These are phyloP conservation scores for Forbesichthys agassizii DNA, from an alignment of 2,113 vertebrate species.

Conservation along the genomic window DNA sequence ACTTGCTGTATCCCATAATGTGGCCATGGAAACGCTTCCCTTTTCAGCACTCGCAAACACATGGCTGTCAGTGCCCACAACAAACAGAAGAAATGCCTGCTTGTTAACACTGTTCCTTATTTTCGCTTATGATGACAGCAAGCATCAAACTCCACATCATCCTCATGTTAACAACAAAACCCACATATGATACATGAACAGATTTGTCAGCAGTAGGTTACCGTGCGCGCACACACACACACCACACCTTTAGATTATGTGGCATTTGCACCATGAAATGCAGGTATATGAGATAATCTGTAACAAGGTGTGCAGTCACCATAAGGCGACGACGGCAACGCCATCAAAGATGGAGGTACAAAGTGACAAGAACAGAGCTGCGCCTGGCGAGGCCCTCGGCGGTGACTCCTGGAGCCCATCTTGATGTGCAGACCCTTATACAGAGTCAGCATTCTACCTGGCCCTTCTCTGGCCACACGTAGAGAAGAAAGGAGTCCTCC, in stretches of 20 bases:
- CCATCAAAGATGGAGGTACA: constrained; percentile 54
- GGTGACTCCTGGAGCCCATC: constrained; percentile 58
- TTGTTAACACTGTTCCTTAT: too few relatives aligned
- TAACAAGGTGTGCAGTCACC: constrained; percentile 28
- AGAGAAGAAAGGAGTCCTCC: constrained; percentile 73
- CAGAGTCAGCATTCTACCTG: constrained; percentile 63
- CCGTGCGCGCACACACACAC: too few relatives aligned
- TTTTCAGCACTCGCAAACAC: too few relatives aligned
- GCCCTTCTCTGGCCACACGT: constrained; percentile 65
- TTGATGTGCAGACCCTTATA: constrained; percentile 72
- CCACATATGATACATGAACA: too few relatives aligned
- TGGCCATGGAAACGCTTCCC: too few relatives aligned
- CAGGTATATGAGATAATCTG: constrained; percentile 18
- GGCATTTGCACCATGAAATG: constrained; percentile 14
- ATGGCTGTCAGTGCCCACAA: too few relatives aligned
- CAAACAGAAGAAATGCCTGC: too few relatives aligned
- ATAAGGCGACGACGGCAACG: constrained; percentile 24
- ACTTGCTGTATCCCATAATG: too few relatives aligned
- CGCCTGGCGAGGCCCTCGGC: constrained; percentile 63
- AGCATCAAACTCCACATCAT: too few relatives aligned
- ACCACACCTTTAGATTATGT: not conserved
- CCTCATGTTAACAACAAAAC: too few relatives aligned
- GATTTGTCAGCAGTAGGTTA: too few relatives aligned
- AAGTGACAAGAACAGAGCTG: constrained; percentile 28
- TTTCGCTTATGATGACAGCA: too few relatives aligned